phyloP scores from a whole-genome alignment of 2,797 vertebrate species.

The Sebastes vulpes region DNA sequence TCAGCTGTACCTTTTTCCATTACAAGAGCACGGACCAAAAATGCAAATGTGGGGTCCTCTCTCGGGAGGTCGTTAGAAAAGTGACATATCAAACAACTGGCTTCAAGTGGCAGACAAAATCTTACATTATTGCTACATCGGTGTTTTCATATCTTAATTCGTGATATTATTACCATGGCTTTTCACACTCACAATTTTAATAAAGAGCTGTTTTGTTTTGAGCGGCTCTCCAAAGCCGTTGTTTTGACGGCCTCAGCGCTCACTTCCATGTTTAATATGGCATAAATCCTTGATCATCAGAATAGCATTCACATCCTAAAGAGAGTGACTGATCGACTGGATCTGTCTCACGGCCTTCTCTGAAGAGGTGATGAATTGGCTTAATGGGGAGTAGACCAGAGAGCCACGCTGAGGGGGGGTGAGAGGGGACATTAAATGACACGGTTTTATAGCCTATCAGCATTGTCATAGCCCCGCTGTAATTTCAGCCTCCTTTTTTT shows the following conservation, averaged over 20 bases:
- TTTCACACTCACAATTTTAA: constrained; percentile 33
- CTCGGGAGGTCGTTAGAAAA: constrained; percentile 79
- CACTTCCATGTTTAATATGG: constrained; percentile 47
- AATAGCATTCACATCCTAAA: constrained; percentile 54
- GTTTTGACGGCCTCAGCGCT: constrained; percentile 44
- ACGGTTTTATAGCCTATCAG: constrained; percentile 84
- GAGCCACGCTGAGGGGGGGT: constrained; percentile 36
- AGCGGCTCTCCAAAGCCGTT: constrained; percentile 31
- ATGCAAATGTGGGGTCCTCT: constrained; percentile 80
- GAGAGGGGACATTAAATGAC: constrained; percentile 73
- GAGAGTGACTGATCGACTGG: constrained; percentile 68
- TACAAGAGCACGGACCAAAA: constrained; percentile 80
- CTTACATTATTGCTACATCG: constrained; percentile 58
- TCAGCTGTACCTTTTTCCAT: constrained; percentile 84
- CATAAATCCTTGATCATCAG: constrained; percentile 58
- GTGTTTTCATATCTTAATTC: constrained; percentile 70
- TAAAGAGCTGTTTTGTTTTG: constrained; percentile 26
- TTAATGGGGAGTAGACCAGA: constrained; percentile 77
- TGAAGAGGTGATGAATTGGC: constrained; percentile 79
- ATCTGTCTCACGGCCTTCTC: constrained; percentile 71
- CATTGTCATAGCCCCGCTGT: constrained; percentile 69
- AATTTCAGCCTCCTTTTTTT: constrained; percentile 70
- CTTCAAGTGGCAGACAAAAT: constrained; percentile 63
- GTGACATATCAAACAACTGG: constrained; percentile 80
- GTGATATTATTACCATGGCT: constrained; percentile 12